phyloP scores from a whole-genome alignment of 2,888 invertebrate species.

The Leucoma salicis region DNA sequence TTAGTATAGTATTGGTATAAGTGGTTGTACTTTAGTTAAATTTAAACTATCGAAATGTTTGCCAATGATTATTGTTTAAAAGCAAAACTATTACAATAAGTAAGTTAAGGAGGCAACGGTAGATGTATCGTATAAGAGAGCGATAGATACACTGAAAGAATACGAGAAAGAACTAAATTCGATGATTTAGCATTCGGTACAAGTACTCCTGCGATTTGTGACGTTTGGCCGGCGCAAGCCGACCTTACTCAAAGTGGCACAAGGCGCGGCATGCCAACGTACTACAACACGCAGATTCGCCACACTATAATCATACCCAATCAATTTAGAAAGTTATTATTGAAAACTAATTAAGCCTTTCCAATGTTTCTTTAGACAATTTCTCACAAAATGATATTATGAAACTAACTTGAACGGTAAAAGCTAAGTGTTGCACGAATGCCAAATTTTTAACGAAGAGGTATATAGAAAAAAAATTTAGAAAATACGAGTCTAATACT shows the following conservation, averaged over 20 bases:
- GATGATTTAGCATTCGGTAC: conserved; percentile 39
- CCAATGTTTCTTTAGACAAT: conserved; percentile 13
- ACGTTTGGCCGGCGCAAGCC: conserved; percentile 24
- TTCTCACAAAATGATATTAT: conserved; percentile 20
- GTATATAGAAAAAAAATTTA: conserved; percentile 30
- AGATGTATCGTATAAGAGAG: no score
- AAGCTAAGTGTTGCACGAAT: conserved; percentile 47
- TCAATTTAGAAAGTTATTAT: conserved; percentile 21
- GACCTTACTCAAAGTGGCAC: conserved; percentile 46
- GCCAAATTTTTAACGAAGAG: conserved; percentile 48
- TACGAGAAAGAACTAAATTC: no score
- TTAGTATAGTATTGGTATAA: no score
- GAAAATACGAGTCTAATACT: no score
- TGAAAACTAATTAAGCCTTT: conserved; percentile 25
- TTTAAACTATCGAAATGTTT: no score
- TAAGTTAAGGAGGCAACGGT: no score
- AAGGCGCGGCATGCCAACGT: conserved; percentile 41
- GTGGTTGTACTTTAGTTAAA: no score
- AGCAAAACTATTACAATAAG: no score
- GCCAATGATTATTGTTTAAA: no score
- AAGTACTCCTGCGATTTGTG: conserved; percentile 36
- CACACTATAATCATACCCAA: conserved; percentile 23
- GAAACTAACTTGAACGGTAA: conserved; percentile 48
- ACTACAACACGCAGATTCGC: conserved; percentile 17
- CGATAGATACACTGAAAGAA: no score